Base-by-base conservation (phyloP, 1,140 invertebrate genomes). In the Sogatella furcifera region DNA sequence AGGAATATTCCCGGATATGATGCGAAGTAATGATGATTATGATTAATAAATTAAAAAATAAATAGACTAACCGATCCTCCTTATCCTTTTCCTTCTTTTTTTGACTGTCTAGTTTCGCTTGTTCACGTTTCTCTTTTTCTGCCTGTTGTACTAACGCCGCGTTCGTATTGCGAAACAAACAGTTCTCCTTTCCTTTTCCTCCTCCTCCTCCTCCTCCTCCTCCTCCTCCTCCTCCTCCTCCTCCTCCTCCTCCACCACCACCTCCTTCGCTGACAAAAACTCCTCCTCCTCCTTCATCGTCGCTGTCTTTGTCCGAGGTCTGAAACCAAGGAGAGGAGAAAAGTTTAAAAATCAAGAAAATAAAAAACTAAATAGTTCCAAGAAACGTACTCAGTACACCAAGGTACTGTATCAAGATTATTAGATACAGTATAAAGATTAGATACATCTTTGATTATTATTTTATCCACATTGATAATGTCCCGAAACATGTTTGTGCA, bases 31-130 rank as follows among this genome's bases (percentile, higher is more conserved):
- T n/a, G n/a, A n/a, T n/a, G n/a, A n/a, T n/a, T n/a, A n/a, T n/a
- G n/a, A n/a, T n/a, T n/a, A n/a, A n/a, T n/a, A 44, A 44, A 44
- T 19, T 44, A 9, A 44, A 44, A 44, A n/a, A 44, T 4, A 19
- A 49, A 11, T 19, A 15, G 41, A 15, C 52, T 65, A 72, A 89
- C 88, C 89, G 80, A 69, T 92, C 90, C 67, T 92, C 89, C 74
- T 88, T 90, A 66, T 92, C 90, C 69, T 90, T 90, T 67, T 91
- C 89, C 68, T 90, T 91, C 65, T 93, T 93, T 63, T 83, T 84
- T 61, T 86, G 83, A 66, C 86, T 85, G 22, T 92, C 89, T 14
- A 80, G 69, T 66, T 87, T 84, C 3, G 86, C 84, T 68, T 84
- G 83, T 68, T 92, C 89, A 43, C 88, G 76, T 62, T 85, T 84